Evolutionary conservation across 2,888 invertebrate genomes (phyloP), one percentile per base, ranked within the genome.

Genomic region (Teleiodes luculella): DNA sequence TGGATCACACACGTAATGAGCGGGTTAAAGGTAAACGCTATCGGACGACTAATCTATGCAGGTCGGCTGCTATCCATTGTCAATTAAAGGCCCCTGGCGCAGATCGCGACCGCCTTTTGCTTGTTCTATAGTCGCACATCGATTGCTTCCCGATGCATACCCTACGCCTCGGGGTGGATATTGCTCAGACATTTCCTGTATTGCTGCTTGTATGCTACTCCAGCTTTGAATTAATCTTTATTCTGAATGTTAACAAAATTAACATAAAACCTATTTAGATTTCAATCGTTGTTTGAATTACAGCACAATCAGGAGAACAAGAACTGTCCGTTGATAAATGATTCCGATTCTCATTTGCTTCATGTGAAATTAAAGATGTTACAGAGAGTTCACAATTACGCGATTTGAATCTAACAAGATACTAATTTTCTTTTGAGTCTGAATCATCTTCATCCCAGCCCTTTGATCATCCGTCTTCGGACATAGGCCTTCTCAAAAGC

Each of bases 161-260:
- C 75, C 72, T 76, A 65, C 69, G 86, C 88, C 86, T 77, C 74
- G 67, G 83, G 87, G 80, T 78, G 72, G 76, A 79, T 82, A 78
- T 76, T 66, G 76, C 75, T 76, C 72, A 67, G 80, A 83, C 83
- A 72, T 86, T 87, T 88, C 87, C 87, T 87, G 85, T 83, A 86
- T 85, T 80, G 78, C 77, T 69, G 62, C 73, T 72, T 74, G 78
- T 78, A 72, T 80, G 76, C 74, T 69, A 70, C 43, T 24, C 43
- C 24, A 43, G 69, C 74, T 73, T 72, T 77, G 69, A 76, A 76
- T 76, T 74, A 72, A 76, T 76, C 77, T 73, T 76, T 75, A 78
- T 78, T 76, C 74, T 73, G 71, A 77, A 70, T 75, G 72, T 78
- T 78, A 72, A 70, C 75, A 73, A 74, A 80, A 84, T 85, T 81